Evolutionary conservation across 2,113 vertebrate species (phyloP), one percentile per base, ranked within the genome.

Genomic region (Isurus oxyrinchus): DNA sequence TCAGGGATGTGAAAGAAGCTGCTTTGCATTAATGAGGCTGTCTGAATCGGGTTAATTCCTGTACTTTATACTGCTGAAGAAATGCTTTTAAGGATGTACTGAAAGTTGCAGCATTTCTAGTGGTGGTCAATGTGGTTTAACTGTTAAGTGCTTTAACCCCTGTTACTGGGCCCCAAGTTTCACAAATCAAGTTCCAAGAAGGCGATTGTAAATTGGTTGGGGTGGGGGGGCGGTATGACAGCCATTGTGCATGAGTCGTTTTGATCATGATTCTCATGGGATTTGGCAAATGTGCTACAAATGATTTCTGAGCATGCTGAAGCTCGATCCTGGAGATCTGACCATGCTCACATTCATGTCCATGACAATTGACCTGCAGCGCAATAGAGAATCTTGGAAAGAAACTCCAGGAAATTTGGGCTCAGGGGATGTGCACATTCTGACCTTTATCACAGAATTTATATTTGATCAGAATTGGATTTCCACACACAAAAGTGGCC

Each of bases 21-120:
- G 94, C 94, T 95, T 95, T 95, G 94, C 94, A 95, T 95, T 95
- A 95, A 95, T 95, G 94, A 95, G 66, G 94, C 94, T 95, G 90
- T 94, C 90, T 94, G 67, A 95, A 95, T 95, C 94, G 63, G 94
- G 94, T 95, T 95, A 95, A 95, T 95, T 95, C 94, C 94, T 95
- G 94, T 95, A 95, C 94, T 55, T 95, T 95, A 67, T 95, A 95
- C 94, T 95, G 94, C 94, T 95, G 94, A 95, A 72, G 94, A 95
- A 95, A 95, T 95, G 94, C 94, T 95, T 84, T 95, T 95, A 95
- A 72, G 66, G 94, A 95, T 95, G 94, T 95, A 76, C 11, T 72
- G 66, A 69, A 49, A 95, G 94, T 72, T 55, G 66, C 94, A 95
- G 94, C 94, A 72, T 95, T 72, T 95, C 67, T 95, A 55, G 94